A percentile compares a stretch with the other conserved stretches of the same genome.
Conservation (phyloP, 2,888 invertebrate genomes). For the Ommatoiulus sabulosus region DNA sequence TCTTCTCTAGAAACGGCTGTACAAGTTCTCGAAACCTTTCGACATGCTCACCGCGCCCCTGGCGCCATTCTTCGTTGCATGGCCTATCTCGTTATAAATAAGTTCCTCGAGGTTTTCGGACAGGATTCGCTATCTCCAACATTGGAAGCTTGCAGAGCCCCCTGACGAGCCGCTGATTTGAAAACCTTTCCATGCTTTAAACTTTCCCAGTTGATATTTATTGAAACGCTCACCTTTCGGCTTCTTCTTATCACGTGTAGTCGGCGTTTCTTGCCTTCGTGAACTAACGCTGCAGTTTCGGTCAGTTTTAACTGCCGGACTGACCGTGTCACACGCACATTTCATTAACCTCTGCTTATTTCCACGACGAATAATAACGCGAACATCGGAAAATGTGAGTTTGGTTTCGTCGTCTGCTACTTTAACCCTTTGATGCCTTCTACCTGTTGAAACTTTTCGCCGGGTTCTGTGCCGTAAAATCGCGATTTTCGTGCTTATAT, state of each 20-base stretch:
- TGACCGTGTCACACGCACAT: neutral
- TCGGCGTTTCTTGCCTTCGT: neutral
- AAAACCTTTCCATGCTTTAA: neutral
- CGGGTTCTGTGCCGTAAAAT: neutral
- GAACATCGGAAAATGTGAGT: conserved; percentile 10
- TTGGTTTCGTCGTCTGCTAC: neutral
- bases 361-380: neutral
- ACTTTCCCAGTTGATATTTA: conserved; percentile 1
- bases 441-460: neutral
- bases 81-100: neutral
- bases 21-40: too few species aligned
- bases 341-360: neutral
- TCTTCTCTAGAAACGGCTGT: too few species aligned
- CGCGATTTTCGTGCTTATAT: neutral
- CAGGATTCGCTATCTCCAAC: neutral
- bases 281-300: neutral
- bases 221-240: conserved; percentile 35
- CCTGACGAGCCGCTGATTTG: conserved; percentile 22
- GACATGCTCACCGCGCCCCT: neutral
- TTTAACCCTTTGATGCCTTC: neutral
- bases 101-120: neutral
- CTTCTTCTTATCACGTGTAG: conserved; percentile 21
- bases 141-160: neutral
- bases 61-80: neutral
- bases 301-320: neutral